Evolutionary conservation across 2,888 invertebrate species (phyloP).

Genomic region (Eupithecia abbreviata): DNA sequence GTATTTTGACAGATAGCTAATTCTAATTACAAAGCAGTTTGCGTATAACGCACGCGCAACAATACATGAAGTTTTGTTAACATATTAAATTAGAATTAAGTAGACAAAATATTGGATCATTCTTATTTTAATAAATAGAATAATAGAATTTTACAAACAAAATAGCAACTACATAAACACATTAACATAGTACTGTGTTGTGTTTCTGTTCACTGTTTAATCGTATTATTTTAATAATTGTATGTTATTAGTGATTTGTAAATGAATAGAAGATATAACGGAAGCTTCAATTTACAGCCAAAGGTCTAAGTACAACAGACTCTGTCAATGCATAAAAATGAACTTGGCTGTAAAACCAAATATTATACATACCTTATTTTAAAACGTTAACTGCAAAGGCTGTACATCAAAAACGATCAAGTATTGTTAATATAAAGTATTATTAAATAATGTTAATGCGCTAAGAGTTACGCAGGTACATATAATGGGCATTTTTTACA

Average conservation of each 20-base stretch:
- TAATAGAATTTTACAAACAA: conserved; percentile 50
- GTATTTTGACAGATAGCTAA: not conserved
- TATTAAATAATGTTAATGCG: conserved; percentile 4
- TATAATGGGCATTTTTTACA: not conserved
- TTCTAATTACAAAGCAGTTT: conserved; percentile 7
- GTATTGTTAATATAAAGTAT: conserved; percentile 28
- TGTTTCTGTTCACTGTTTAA: conserved; percentile 55
- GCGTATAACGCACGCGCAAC: conserved; percentile 21
- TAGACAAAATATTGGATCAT: conserved; percentile 31
- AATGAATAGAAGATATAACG: conserved; percentile 52
- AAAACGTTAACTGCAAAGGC: conserved; percentile 24
- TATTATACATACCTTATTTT: conserved; percentile 23
- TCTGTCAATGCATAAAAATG: not conserved
- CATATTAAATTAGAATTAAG: conserved; percentile 26
- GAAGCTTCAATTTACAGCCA: conserved; percentile 60
- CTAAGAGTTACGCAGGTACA: conserved; percentile 5
- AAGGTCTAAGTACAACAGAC: conserved; percentile 52
- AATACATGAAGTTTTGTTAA: conserved; percentile 12
- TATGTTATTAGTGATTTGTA: conserved; percentile 65
- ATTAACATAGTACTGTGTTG: conserved; percentile 52
- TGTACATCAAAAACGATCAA: conserved; percentile 32
- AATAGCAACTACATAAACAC: conserved; percentile 31
- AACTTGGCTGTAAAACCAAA: conserved; percentile 23
- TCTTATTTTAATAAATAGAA: conserved; percentile 34
- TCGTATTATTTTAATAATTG: conserved; percentile 57